phyloP scores from a whole-genome alignment of 1,140 invertebrate genomes.

The Ericerus pela region DNA sequence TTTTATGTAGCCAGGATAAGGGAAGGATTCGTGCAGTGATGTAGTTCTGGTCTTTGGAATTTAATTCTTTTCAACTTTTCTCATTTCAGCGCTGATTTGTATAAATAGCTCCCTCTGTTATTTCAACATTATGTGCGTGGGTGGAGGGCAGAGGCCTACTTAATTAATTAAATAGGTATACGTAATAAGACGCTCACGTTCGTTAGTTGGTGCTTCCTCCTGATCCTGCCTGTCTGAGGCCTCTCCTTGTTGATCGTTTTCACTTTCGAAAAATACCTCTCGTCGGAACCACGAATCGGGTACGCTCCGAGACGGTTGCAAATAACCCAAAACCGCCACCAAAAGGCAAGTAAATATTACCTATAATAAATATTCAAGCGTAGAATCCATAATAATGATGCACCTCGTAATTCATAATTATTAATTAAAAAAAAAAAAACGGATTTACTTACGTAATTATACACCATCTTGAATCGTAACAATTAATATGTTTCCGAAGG shows the following conservation, averaged over 20 bases:
- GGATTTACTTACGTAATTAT: conserved; percentile 1
- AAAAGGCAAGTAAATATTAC: neutral
- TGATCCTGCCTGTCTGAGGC: neutral
- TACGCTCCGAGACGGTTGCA: neutral
- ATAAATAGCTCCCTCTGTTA: too few relatives aligned
- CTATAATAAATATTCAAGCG: neutral
- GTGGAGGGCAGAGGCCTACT: too few relatives aligned
- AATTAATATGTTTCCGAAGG: neutral
- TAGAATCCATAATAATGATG: neutral
- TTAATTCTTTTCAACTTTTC: too few relatives aligned
- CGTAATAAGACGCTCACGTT: neutral
- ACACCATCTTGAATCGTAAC: neutral
- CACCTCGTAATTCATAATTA: neutral
- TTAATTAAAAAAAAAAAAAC: neutral
- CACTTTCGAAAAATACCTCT: neutral
- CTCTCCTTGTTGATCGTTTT: neutral
- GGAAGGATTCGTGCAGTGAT: too few relatives aligned
- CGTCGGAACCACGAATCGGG: neutral
- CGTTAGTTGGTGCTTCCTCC: neutral
- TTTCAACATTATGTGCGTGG: too few relatives aligned
- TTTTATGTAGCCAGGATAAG: too few relatives aligned
- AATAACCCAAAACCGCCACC: neutral
- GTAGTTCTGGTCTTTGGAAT: too few relatives aligned
- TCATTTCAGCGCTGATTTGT: too few relatives aligned
- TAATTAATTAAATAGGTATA: neutral